Conservation (phyloP, 2,113 vertebrate genomes). For the Clinocottus analis region DNA sequence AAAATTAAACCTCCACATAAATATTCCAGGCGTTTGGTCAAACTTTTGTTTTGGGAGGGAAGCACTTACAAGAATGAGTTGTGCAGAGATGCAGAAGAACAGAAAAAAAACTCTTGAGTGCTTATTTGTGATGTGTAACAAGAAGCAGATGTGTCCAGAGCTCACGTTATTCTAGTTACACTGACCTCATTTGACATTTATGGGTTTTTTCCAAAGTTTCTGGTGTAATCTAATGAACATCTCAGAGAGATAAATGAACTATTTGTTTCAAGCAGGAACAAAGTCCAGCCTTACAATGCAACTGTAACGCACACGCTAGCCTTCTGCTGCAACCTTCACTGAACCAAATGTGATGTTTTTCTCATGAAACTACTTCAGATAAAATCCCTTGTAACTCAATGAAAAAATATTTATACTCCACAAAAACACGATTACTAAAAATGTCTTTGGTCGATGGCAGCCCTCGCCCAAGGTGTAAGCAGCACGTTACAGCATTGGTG, state of each 20-base stretch:
- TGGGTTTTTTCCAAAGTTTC: not conserved
- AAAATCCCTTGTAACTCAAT: not conserved
- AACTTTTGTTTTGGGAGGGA: not conserved
- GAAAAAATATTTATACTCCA: not conserved
- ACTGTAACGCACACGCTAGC: too few species aligned
- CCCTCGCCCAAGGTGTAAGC: not conserved
- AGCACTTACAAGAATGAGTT: not conserved
- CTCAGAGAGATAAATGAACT: not conserved
- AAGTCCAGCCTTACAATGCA: too few species aligned
- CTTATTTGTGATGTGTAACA: not conserved
- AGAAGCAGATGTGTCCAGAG: constrained; percentile 8
- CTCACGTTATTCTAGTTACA: not conserved
- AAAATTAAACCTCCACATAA: not conserved
- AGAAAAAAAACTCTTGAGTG: not conserved
- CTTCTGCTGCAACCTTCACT: not conserved
- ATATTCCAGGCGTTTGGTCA: not conserved
- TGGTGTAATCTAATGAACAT: not conserved
- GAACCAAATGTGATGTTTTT: not conserved
- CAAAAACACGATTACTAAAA: not conserved
- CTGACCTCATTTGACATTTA: constrained; percentile 1
- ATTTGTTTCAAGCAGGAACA: not conserved
- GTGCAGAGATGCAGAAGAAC: not conserved
- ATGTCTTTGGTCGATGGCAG: not conserved
- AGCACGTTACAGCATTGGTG: not conserved
- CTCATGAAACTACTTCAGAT: constrained; percentile 2